phyloP scores from a whole-genome alignment of 1,140 invertebrate genomes.

The Chlorops oryzae region DNA sequence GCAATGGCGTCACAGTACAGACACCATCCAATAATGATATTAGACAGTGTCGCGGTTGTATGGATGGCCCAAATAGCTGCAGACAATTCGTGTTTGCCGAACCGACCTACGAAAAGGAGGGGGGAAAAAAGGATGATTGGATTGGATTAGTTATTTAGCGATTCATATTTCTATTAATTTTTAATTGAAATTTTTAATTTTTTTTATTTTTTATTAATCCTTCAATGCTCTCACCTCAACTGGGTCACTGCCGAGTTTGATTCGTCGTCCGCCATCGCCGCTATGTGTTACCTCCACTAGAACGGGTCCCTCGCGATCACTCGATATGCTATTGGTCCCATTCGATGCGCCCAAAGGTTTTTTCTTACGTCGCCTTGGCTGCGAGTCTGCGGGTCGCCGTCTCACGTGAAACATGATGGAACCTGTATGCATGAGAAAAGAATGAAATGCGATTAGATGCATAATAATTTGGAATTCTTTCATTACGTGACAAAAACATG shows the following conservation, averaged over 20 bases:
- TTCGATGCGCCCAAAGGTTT: slow-evolving; percentile 62
- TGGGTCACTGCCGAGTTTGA: slow-evolving; percentile 56
- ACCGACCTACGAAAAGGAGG: slow-evolving; percentile 50
- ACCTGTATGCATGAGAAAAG: slow-evolving; percentile 54
- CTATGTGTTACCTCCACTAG: slow-evolving; percentile 58
- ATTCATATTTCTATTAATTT: too few relatives aligned
- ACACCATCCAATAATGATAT: slow-evolving; percentile 85
- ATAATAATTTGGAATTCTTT: too few relatives aligned
- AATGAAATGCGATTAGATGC: slow-evolving; percentile 1
- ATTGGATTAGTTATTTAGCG: background rate
- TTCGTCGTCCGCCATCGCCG: slow-evolving; percentile 57
- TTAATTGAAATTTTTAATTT: too few relatives aligned
- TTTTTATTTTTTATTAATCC: background rate
- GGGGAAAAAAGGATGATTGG: slow-evolving; percentile 2
- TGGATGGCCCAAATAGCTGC: slow-evolving; percentile 70
- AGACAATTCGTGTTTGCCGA: slow-evolving; percentile 60
- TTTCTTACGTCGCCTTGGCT: slow-evolving; percentile 85
- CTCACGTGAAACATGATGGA: slow-evolving; percentile 93
- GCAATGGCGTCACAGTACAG: slow-evolving; percentile 88
- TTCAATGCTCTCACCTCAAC: slow-evolving; percentile 59
- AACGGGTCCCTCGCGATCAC: slow-evolving; percentile 51
- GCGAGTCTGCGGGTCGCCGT: slow-evolving; percentile 79
- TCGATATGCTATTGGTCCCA: slow-evolving; percentile 47
- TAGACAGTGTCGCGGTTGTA: slow-evolving; percentile 89
- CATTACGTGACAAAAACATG: too few relatives aligned